These are phyloP conservation scores for Reticulitermes lucifugus DNA, from an alignment of 2,888 invertebrate genomes.

Conservation along the genomic window DNA sequence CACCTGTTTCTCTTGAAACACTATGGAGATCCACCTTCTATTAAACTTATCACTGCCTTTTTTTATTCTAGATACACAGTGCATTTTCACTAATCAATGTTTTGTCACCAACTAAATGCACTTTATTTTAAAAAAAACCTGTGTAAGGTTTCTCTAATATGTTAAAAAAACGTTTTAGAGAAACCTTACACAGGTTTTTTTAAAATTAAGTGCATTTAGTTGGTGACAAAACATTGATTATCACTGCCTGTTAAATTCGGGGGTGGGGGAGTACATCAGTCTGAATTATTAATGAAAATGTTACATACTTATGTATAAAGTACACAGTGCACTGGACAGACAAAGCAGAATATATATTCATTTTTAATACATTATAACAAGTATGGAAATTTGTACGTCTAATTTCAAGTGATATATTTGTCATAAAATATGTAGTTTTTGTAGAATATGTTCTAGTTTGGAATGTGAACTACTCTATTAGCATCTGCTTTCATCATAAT, in stretches of 20 bases:
- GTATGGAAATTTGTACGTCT: neutral
- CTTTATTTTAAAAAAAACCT: no score
- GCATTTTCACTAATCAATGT: no score
- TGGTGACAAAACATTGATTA: no score
- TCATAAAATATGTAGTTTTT: slow-evolving; percentile 3
- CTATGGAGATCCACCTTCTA: neutral
- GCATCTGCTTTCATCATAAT: neutral
- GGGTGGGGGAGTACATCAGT: neutral
- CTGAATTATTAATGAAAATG: neutral
- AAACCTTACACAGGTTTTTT: no score
- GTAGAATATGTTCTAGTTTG: neutral
- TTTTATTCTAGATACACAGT: no score
- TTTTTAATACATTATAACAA: no score
- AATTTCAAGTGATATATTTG: neutral
- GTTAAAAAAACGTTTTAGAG: no score
- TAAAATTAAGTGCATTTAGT: no score
- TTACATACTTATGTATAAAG: neutral
- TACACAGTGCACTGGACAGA: neutral
- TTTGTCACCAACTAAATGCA: no score
- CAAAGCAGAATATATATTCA: no score
- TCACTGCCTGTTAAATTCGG: neutral
- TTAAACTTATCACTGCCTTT: neutral
- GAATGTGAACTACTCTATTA: neutral
- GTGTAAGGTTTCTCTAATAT: no score
- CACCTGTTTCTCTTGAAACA: neutral